Percentiles rank a stretch among this genome's conserved stretches.
Conservation (phyloP, 2,113 vertebrate genomes). For the Eublepharis macularius region DNA sequence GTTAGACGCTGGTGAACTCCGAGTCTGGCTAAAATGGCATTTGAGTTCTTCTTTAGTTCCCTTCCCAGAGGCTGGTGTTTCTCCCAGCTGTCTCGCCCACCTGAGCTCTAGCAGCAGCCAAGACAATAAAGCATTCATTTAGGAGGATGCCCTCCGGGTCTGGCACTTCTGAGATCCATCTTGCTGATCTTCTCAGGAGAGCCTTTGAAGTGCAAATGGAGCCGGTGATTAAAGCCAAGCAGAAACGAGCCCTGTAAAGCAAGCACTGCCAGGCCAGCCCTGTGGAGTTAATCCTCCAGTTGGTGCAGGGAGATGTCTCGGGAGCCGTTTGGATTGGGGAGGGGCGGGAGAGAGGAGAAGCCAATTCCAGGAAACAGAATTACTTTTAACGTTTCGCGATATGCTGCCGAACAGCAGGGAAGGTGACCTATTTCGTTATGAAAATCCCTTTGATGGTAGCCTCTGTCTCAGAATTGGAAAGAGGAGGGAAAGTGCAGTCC, state of each 20-base stretch:
- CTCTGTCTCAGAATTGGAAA: neutral
- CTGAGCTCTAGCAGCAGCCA: neutral
- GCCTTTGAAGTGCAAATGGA: constrained; percentile 3
- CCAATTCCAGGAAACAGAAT: neutral
- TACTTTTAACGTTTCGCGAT: neutral
- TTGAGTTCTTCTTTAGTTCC: no score
- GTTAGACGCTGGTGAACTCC: no score
- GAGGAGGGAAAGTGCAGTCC: accelerated
- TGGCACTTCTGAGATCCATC: neutral
- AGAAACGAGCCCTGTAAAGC: neutral
- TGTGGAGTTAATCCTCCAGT: neutral
- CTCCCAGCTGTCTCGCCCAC: neutral
- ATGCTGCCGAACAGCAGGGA: neutral
- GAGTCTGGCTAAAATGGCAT: no score
- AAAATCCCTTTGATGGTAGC: accelerated
- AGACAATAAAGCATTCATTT: neutral
- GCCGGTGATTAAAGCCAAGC: neutral
- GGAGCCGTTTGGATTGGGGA: no score
- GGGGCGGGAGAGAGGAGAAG: neutral
- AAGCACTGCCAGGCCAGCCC: neutral
- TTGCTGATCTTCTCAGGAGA: neutral
- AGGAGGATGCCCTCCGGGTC: neutral
- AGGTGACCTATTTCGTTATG: neutral
- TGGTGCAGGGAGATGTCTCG: neutral
- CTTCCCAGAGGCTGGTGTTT: neutral